phyloP scores from a whole-genome alignment of 2,888 invertebrate genomes.

The Eilema depressum region DNA sequence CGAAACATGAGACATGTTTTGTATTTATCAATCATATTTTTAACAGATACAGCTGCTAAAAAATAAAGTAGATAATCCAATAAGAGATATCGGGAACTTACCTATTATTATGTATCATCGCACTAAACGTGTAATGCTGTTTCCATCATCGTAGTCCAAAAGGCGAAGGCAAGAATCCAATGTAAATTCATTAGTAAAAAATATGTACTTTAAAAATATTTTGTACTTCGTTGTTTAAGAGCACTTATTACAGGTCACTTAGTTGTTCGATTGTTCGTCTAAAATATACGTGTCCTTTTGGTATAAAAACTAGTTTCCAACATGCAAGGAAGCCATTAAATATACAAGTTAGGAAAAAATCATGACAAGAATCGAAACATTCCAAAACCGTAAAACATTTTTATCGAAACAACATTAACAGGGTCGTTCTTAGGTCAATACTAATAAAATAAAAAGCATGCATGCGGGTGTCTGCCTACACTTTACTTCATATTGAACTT shows the following conservation, averaged over 20 bases:
- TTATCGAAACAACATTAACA: conserved; percentile 58
- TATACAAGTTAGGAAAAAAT: conserved; percentile 44
- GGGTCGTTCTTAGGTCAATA: conserved; percentile 52
- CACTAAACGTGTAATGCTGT: conserved; percentile 67
- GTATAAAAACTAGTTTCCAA: conserved; percentile 55
- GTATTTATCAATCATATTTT: background rate
- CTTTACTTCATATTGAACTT: conserved; percentile 29
- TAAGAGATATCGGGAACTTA: conserved; percentile 57
- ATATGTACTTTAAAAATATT: conserved; percentile 56
- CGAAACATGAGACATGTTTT: too few species aligned
- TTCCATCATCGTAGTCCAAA: conserved; percentile 54
- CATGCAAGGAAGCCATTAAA: conserved; percentile 58
- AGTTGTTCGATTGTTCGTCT: conserved; percentile 68
- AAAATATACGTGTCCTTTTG: conserved; percentile 67
- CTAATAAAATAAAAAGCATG: conserved; percentile 46
- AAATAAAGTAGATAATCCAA: background rate
- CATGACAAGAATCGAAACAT: conserved; percentile 41
- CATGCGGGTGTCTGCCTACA: conserved; percentile 57
- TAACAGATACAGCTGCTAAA: background rate
- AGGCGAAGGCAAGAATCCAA: conserved; percentile 55
- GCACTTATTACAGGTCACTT: conserved; percentile 70
- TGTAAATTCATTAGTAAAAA: conserved; percentile 47
- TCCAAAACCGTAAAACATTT: conserved; percentile 49
- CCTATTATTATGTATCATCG: conserved; percentile 82
- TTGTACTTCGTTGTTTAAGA: conserved; percentile 68